Percentiles rank a stretch among this genome's conserved stretches.
These are phyloP conservation scores for Diarsia brunnea DNA, from an alignment of 2,888 invertebrate species.

Conservation along the genomic window DNA sequence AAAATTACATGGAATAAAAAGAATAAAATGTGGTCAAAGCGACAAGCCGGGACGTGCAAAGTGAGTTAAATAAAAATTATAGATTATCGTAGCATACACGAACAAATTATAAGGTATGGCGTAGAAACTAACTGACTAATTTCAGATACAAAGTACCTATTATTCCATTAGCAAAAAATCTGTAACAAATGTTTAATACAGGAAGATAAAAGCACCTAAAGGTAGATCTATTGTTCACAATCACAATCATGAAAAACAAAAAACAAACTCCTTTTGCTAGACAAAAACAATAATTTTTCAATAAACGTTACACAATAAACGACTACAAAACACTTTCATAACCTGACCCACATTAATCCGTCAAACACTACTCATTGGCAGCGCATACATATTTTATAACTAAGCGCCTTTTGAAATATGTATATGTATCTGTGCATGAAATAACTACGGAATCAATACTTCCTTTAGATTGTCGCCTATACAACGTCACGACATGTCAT, in stretches of 20 bases:
- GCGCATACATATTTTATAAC: slow-evolving; percentile 49
- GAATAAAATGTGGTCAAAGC: not conserved
- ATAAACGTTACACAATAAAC: not conserved
- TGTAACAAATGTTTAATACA: not conserved
- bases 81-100: not conserved
- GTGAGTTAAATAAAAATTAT: not conserved
- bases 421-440: slow-evolving; percentile 51
- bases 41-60: not conserved
- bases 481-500: slow-evolving; percentile 51
- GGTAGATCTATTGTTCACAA: not conserved
- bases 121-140: not conserved
- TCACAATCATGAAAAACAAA: not conserved
- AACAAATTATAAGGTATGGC: not conserved
- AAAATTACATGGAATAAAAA: not conserved
- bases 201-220: not conserved
- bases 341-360: slow-evolving; percentile 52
- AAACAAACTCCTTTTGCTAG: not conserved
- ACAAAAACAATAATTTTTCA: not conserved
- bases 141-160: not conserved
- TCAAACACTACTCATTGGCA: slow-evolving; percentile 52
- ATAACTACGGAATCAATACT: slow-evolving; percentile 58
- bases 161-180: not conserved
- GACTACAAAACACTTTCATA: slow-evolving; percentile 20
- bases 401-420: slow-evolving; percentile 50
- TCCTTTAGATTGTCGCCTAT: slow-evolving; percentile 54